Base-by-base conservation (phyloP, 2,113 vertebrate species). In the Illadopsis cleaveri region DNA sequence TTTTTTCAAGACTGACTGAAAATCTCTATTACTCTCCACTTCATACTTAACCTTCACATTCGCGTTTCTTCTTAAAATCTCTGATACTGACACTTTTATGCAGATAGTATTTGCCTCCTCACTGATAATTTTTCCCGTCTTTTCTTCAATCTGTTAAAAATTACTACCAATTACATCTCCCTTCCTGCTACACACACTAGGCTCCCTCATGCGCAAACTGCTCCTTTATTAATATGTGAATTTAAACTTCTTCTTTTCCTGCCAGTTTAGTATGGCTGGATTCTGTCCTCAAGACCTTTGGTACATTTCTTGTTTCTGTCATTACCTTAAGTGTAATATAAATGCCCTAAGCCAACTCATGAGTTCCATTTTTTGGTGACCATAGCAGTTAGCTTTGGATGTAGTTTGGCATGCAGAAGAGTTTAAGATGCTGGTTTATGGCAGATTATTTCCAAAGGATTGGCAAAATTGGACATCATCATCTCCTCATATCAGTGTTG, bases 381-480 rank as follows among this genome's bases (percentile, higher is more conserved):
- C 0, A 0, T 4, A 56, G 57, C 56, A 75, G 28, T 62, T n/a
- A 35, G 16, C 11, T 79, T 73, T 40, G 78, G 19, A 22, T 2
- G 0, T 8, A 15, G 42, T 54, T 57, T 58, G 51, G 37, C 16
- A 18, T 30, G 31, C 31, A 53, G 37, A 37, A 68, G 25, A 53
- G 20, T 48, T 91, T 68, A 24, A 25, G 25, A 53, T 53, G 15
- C 71, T 70, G 15, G 6, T 45, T 78, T 30, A 25, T 3, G 2
- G 54, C 31, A 82, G 16, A 70, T 48, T 33, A 30, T 9, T 33
- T 54, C 40, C 48, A 90, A 80, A 83, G 33, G 30, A 24, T 7
- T 60, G 61, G 53, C 2, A 1, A 58, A 45, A 38, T 9, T 2
- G 0, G 30, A 22, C 22, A 45, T 33, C 2, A 0, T 45, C 48